Base-by-base conservation (phyloP, 2,888 invertebrate genomes). In the Nebria brevicollis region DNA sequence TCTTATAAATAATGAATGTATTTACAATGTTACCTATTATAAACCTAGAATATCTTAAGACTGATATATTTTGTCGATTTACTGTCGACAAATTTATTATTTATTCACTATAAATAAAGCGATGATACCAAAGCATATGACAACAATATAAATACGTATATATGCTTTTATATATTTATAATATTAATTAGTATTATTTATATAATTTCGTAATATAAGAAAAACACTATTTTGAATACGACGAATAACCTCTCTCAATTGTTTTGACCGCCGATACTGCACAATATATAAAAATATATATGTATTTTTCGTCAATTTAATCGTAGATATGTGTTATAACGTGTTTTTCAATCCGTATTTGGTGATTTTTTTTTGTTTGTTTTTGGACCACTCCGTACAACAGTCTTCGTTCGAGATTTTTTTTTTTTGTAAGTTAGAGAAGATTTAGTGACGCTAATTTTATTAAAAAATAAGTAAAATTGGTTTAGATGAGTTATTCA, bases 51-150 rank as follows among this genome's bases (percentile, higher is more conserved):
- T 80, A 75, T 72, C 79, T 74, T 79, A 79, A 79, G 79, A 80
- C 75, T 80, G 80, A 80, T 64, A 64, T 80, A 75, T 79, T 75
- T 66, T 68, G n/a, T 20, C 64, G 80, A 75, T 75, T 68, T 72
- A 20, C 15, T 70, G 34, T 75, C 80, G 75, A 65, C 68, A 64
- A 78, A 34, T 41, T 73, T 41, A 75, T 80, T 80, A 80, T 54
- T 54, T 54, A 54, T 75, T 80, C 75, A 75, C 80, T 80, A 80
- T 84, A 86, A 87, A 88, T 89, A 89, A 89, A 89, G 89, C 89
- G 87, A 87, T 88, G 87, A 87, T 88, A 89, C 89, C 89, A 89
- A 89, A 89, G 89, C 89, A 86, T 87, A 79, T 75, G 79, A 74
- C 80, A 80, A 80, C 75, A 80, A 75, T 80, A 75, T 74, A 75